Conservation (phyloP, 2,113 vertebrate genomes). For the Puntigrus tetrazona region DNA sequence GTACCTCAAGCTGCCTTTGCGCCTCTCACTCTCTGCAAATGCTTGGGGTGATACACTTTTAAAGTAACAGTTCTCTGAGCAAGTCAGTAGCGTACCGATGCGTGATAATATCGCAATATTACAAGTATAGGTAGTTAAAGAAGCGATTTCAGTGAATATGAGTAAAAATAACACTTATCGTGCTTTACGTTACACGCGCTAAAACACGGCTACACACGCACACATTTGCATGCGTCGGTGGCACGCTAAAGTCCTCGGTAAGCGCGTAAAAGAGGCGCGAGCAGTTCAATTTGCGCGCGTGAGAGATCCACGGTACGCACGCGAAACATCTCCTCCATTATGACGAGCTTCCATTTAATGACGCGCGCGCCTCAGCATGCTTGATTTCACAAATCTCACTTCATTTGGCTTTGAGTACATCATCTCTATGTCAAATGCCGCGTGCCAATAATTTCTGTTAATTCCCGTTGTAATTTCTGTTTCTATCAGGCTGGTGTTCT, state of each 20-base stretch:
- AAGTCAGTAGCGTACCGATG: background rate
- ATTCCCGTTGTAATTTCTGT: conserved; percentile 59
- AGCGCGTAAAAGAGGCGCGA: background rate
- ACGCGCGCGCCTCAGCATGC: conserved; percentile 53
- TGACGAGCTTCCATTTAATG: conserved; percentile 48
- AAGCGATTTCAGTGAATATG: background rate
- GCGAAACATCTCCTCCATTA: conserved; percentile 28
- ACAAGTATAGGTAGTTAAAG: background rate
- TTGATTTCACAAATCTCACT: conserved; percentile 48
- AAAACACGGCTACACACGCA: background rate
- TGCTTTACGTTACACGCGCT: background rate
- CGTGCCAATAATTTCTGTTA: conserved; percentile 54
- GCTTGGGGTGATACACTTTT: background rate
- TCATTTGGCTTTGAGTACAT: conserved; percentile 42
- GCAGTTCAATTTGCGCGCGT: background rate
- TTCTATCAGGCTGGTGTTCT: conserved; percentile 47
- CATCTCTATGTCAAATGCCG: conserved; percentile 41
- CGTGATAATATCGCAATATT: background rate
- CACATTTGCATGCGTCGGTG: background rate
- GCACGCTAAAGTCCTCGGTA: background rate
- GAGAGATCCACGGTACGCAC: background rate
- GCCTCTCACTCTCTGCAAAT: background rate
- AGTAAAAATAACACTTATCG: background rate
- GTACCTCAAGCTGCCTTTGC: conserved; percentile 5
- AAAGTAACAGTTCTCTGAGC: background rate